Base-by-base conservation (phyloP, 2,888 invertebrate species). In the Rhagonycha fulva region DNA sequence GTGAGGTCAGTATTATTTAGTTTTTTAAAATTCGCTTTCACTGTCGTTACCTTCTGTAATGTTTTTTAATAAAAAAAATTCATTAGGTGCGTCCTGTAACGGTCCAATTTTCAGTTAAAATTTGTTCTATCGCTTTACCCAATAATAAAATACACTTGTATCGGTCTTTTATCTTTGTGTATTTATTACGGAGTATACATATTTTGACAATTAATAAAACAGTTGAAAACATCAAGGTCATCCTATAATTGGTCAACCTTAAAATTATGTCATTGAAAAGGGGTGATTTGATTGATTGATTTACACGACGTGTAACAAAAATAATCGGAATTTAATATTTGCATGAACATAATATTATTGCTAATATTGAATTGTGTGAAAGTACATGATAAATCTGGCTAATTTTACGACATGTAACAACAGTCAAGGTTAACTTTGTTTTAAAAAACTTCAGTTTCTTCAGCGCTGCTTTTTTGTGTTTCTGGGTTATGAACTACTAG, bases 171-270 rank as follows among this genome's bases (percentile, higher is more conserved):
- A 47, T 47, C 47, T 47, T 47, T n/a, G 47, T 47, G 47, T 47
- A 47, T 69, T 32, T 32, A 24, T 47, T 47, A 66, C 14, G 24
- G 47, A 72, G 67, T 30, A 26, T 14, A 47, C 47, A 47, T 47
- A 47, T 47, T 47, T 47, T 47, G 47, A 47, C 47, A 47, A 47
- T 47, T n/a, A 47, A 47, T 47, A 26, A 24, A 60, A 30, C 73
- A 72, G 66, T 72, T 63, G 28, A 19, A 68, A 66, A 72, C 70
- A 76, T 76, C 72, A 76, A 76, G 76, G 76, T 76, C 76, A 73
- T 62, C 62, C 62, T 63, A 66, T 73, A 76, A 76, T 76, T 73
- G 75, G 75, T 60, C 62, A 71, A 61, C 62, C 32, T 24, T 62
- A 30, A 66, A 72, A 76, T 76, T 72, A 67, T 75, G 68, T 68